Evolutionary conservation across 1,140 invertebrate species (phyloP).

Genomic region (Zaprionus taronus): DNA sequence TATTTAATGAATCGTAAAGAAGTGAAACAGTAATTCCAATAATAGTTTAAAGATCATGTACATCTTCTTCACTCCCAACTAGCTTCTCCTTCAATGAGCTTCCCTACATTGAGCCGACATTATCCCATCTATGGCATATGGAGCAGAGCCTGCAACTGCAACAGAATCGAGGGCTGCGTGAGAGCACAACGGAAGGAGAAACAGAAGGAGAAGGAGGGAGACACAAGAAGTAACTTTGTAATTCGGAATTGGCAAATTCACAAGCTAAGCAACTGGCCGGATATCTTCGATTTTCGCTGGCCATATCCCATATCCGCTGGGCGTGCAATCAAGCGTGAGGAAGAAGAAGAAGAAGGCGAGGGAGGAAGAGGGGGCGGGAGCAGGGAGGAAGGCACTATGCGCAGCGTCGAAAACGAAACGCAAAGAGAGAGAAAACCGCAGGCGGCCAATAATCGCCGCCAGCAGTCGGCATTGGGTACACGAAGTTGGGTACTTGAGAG

Average conservation of each 20-base stretch:
- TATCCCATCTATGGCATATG: not conserved
- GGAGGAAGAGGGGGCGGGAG: not conserved
- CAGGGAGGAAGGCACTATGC: slow-evolving; percentile 27
- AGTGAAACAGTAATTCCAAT: too few species aligned
- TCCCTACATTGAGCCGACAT: too few species aligned
- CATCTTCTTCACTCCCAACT: too few species aligned
- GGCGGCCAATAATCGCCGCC: slow-evolving; percentile 38
- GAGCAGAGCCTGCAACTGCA: not conserved
- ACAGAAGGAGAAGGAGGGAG: not conserved
- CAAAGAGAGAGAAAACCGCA: slow-evolving; percentile 50
- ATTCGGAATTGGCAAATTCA: slow-evolving; percentile 15
- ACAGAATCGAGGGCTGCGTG: not conserved
- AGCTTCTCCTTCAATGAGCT: too few species aligned
- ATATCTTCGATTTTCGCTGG: slow-evolving; percentile 73
- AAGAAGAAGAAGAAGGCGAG: not conserved
- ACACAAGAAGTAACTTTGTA: not conserved
- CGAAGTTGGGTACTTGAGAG: not conserved
- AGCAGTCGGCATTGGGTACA: slow-evolving; percentile 34
- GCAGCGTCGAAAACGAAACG: slow-evolving; percentile 23
- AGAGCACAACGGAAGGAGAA: not conserved
- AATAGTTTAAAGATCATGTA: too few species aligned
- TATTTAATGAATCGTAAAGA: too few species aligned
- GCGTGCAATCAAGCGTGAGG: slow-evolving; percentile 52
- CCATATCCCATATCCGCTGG: slow-evolving; percentile 69
- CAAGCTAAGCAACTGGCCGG: slow-evolving; percentile 44